Conservation (phyloP, 2,797 vertebrate genomes). For the Melanotaenia nigrans region DNA sequence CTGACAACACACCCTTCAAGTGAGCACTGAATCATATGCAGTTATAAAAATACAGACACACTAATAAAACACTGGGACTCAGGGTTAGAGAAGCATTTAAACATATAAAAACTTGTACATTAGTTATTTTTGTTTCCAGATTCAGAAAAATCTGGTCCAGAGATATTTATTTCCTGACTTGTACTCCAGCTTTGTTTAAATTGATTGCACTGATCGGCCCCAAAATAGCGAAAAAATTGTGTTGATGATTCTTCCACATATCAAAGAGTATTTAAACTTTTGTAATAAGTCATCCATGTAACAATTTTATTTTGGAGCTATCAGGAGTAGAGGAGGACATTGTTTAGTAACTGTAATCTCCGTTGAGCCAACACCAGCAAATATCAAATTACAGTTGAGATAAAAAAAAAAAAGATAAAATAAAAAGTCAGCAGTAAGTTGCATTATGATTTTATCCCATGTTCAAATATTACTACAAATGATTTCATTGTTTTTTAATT, state of each 20-base stretch:
- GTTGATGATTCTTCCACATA: not conserved
- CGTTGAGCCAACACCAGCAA: not conserved
- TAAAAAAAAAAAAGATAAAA: not conserved
- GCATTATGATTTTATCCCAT: too few relatives aligned
- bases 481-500: not conserved
- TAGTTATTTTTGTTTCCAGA: not conserved
- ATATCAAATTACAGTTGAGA: not conserved
- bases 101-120: not conserved
- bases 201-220: not conserved
- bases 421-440: not conserved
- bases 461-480: not conserved
- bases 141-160: not conserved
- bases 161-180: not conserved
- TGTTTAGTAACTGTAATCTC: not conserved
- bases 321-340: not conserved
- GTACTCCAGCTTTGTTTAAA: not conserved
- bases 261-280: not conserved
- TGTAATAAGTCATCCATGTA: not conserved
- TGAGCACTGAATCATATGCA: conserved; percentile 69
- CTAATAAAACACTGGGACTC: not conserved
- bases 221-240: not conserved
- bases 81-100: not conserved
- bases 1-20: conserved; percentile 99
- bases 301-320: not conserved
- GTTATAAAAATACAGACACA: not conserved